Base-by-base conservation (phyloP, 1,140 invertebrate species). In the Orius laevigatus region DNA sequence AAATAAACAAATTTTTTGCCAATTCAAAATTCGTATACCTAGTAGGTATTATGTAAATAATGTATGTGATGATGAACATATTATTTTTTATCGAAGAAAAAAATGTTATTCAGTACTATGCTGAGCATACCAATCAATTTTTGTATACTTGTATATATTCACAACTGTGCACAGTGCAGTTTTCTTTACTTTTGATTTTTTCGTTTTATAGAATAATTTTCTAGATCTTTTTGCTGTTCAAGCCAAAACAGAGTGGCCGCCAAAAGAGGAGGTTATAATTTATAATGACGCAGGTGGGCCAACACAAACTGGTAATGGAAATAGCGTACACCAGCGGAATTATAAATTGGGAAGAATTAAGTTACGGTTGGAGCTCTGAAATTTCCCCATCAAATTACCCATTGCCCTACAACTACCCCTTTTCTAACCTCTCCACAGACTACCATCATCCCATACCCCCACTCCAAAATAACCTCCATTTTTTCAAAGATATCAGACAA, bases 11-110 rank as follows among this genome's bases (percentile, higher is more conserved):
- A 45, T 19, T 38, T 46, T 50, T 50, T 50, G 49, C 49, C 49
- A 50, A 50, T 50, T 50, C 49, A 42, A 34, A 32, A 45, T 42
- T 50, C 35, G 49, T 50, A 50, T 50, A 50, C 49, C 49, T 50
- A 50, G 46, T 49, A 38, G 51, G 55, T 51, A 51, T 56, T 50
- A n/a, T 51, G 52, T 49, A 50, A 38, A 50, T 50, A 43, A 33
- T 49, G 51, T 46, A 48, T 50, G 46, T 52, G 47, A 47, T 49
- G 50, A 47, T 54, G 40, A 35, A 50, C 33, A 55, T 52, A 53
- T 50, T 52, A 54, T 54, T 55, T 52, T 52, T 49, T 49, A 51
- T 53, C 19, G 16, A 48, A 50, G 47, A n/a, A n/a, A n/a, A n/a
- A n/a, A n/a, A n/a, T n/a, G n/a, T 50, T 50, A 47, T 35, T 50